Percentiles rank a stretch among this genome's conserved stretches.
phyloP scores from a whole-genome alignment of 2,797 vertebrate genomes.

The Trachurus trachurus region DNA sequence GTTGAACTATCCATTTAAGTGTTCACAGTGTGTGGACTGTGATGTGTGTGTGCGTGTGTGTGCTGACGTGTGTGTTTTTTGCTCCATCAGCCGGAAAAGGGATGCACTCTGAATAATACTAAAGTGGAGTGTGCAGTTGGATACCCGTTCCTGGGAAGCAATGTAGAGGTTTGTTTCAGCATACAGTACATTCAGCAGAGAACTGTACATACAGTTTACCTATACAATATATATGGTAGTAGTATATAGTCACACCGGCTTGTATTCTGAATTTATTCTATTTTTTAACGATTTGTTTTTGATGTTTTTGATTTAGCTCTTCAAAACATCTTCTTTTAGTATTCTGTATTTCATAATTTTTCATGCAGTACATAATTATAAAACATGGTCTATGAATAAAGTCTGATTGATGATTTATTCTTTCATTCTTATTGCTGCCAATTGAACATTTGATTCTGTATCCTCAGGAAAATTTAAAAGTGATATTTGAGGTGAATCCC shows the following conservation, averaged over 20 bases:
- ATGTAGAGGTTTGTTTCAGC: slow-evolving; percentile 80
- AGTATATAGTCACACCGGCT: no score
- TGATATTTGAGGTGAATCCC: slow-evolving; percentile 92
- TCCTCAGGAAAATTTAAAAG: slow-evolving; percentile 89
- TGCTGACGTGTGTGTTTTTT: slow-evolving; percentile 12
- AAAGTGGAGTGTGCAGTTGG: slow-evolving; percentile 92
- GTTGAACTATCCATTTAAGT: no score
- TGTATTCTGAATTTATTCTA: no score
- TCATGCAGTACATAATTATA: no score
- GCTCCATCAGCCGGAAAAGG: slow-evolving; percentile 87
- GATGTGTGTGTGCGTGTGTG: not conserved
- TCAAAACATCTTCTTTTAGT: no score
- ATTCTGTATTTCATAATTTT: no score
- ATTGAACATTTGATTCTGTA: slow-evolving; percentile 17
- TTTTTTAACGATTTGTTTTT: no score
- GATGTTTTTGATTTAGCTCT: no score
- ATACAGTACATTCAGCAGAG: not conserved
- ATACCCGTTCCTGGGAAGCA: slow-evolving; percentile 92
- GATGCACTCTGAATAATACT: slow-evolving; percentile 86
- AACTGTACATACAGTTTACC: no score
- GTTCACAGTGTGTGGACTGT: accelerated
- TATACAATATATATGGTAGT: not conserved
- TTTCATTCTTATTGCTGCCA: not conserved
- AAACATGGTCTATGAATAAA: no score
- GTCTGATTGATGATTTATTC: not conserved